Base-by-base conservation (phyloP, 2,113 vertebrate genomes). In the Sceloporus undulatus region DNA sequence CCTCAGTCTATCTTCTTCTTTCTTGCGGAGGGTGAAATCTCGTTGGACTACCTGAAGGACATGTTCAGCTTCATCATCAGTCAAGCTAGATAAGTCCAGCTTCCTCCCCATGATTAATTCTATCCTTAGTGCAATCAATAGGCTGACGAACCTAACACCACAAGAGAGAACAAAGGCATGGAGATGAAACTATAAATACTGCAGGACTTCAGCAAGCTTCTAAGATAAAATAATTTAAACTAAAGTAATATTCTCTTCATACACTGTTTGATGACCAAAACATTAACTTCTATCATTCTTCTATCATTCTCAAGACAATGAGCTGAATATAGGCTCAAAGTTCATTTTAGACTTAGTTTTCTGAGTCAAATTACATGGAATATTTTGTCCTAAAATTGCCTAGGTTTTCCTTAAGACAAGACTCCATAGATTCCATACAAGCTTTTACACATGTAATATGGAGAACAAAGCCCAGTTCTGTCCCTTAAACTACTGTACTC, bases 31-130 rank as follows among this genome's bases (percentile, higher is more conserved):
- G 88, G 96, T 98, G 97, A 99, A 99, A 95, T 99, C 99, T 91
- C 98, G 95, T 93, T 98, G 98, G 88, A 99, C 98, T 92, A 99
- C 99, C 94, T 98, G 98, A 86, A 99, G 97, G 85, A 99, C 98
- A 6, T 99, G 99, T 77, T 99, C 98, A 0, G 98, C 98, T 95
- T 99, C 99, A 62, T 97, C 97, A 1, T 99, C 98, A 0, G 98
- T 99, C 95, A 99, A 96, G 71, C 97, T 97, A 0, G 99, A 99
- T 94, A 99, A 98, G 94, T 99, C 98, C 94, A 99, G 96, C 96
- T 98, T 99, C 92, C 98, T 97, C 87, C 99, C 98, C 99, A 99
- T 99, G 84, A 65, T 94, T 93, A 85, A n/a, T 27, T 25, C 56
- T 74, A 52, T 21, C 54, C 62, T 90, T 80, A 54, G 52, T 71